phyloP scores from a whole-genome alignment of 2,888 invertebrate genomes.

The Nomada hirtipes region DNA sequence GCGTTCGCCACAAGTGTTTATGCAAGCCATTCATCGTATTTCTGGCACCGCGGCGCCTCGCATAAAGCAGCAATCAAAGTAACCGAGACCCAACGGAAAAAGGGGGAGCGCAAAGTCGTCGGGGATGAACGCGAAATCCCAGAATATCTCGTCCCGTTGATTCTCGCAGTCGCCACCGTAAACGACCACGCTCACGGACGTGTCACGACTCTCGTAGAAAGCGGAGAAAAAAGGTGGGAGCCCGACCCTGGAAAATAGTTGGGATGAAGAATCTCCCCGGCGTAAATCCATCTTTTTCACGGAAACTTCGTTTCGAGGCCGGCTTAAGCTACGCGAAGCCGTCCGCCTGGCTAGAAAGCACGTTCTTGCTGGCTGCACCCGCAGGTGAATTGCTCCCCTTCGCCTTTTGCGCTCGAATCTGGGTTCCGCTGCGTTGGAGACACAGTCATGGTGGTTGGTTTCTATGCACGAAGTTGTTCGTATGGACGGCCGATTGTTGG shows the following conservation, averaged over 20 bases:
- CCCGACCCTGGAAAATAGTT: slow-evolving; percentile 33
- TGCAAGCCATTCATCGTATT: background rate
- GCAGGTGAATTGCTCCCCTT: background rate
- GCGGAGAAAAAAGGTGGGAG: background rate
- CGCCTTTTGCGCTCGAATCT: background rate
- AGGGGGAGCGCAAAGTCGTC: background rate
- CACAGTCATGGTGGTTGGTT: background rate
- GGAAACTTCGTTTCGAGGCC: slow-evolving; percentile 51
- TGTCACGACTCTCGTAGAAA: slow-evolving; percentile 5
- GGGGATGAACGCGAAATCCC: slow-evolving; percentile 17
- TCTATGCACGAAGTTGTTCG: background rate
- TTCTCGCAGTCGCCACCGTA: background rate
- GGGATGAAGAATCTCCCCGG: slow-evolving; percentile 37
- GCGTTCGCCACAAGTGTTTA: background rate
- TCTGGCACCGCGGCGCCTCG: background rate
- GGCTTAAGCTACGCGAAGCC: slow-evolving; percentile 54
- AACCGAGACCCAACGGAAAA: background rate
- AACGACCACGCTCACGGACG: slow-evolving; percentile 25
- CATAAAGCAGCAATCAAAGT: slow-evolving; percentile 24
- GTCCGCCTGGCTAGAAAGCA: slow-evolving; percentile 40
- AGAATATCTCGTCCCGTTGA: slow-evolving; percentile 16
- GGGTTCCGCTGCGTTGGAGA: background rate
- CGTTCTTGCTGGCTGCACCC: slow-evolving; percentile 24
- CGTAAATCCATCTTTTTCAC: slow-evolving; percentile 66
- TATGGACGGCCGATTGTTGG: background rate